phyloP scores from a whole-genome alignment of 2,797 vertebrate genomes.

The Nyctibius grandis region DNA sequence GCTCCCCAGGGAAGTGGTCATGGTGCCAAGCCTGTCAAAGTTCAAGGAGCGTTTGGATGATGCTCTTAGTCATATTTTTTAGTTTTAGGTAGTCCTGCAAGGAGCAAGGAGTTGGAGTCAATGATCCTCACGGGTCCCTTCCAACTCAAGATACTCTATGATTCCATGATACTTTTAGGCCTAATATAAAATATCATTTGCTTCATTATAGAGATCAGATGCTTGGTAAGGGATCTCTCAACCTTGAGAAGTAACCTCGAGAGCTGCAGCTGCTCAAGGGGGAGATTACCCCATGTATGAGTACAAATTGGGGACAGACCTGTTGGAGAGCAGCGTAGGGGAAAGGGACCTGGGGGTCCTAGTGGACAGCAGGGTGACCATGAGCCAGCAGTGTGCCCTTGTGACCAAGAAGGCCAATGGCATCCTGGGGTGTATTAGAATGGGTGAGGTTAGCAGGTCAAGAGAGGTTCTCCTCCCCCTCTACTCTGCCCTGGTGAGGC shows the following conservation, averaged over 20 bases:
- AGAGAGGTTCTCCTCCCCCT: no score
- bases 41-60: not conserved
- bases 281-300: no score
- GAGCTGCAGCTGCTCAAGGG: not conserved
- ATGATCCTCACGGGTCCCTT: not conserved
- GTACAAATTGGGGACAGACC: no score
- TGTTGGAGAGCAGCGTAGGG: no score
- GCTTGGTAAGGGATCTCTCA: not conserved
- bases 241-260: not conserved
- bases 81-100: not conserved
- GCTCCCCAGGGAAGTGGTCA: not conserved
- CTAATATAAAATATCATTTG: not conserved
- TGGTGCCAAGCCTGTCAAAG: not conserved
- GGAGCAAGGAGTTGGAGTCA: not conserved
- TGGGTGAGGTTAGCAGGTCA: no score
- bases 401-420: no score
- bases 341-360: no score
- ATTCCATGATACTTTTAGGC: not conserved
- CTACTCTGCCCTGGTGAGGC: no score
- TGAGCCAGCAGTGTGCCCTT: no score
- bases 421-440: no score
- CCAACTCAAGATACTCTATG: not conserved
- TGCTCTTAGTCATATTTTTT: not conserved
- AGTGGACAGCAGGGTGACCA: no score
- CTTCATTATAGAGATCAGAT: not conserved